A percentile compares a stretch with the other conserved stretches of the same genome.
phyloP scores from a whole-genome alignment of 2,797 vertebrate genomes.

The Micropoecilia bifurca region DNA sequence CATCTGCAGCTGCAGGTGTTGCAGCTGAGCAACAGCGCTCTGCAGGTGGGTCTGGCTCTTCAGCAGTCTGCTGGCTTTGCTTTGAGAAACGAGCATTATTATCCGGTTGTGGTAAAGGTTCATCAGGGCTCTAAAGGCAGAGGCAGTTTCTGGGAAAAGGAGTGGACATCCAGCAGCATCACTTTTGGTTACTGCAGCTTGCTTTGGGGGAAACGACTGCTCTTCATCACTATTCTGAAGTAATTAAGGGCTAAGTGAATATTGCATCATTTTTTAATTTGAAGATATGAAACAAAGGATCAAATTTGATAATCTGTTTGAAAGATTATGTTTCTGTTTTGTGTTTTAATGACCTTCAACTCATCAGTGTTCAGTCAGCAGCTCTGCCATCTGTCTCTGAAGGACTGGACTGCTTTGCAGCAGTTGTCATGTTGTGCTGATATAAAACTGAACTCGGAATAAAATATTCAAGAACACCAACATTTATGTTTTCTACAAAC shows the following conservation, averaged over 20 bases:
- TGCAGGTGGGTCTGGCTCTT: slow-evolving; percentile 64
- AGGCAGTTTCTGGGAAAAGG: neutral
- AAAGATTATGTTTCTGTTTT: neutral
- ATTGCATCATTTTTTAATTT: neutral
- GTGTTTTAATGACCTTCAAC: no score
- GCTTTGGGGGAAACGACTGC: neutral
- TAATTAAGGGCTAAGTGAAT: neutral
- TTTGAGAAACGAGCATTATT: neutral
- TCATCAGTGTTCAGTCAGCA: neutral
- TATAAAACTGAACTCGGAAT: neutral
- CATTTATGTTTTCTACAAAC: neutral
- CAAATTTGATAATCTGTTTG: neutral
- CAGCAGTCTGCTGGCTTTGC: neutral
- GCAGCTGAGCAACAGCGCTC: slow-evolving; percentile 65
- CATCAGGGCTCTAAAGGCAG: neutral
- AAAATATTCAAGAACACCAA: neutral
- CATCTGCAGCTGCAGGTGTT: slow-evolving; percentile 69
- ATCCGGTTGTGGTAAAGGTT: neutral
- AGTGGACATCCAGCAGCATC: neutral
- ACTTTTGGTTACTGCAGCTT: neutral
- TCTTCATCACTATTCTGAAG: neutral
- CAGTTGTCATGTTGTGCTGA: neutral
- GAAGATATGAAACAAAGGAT: neutral
- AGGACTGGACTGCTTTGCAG: neutral
- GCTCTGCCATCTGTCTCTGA: neutral